Conservation (phyloP, 2,888 invertebrate species). For the Exephanes ischioxanthus region DNA sequence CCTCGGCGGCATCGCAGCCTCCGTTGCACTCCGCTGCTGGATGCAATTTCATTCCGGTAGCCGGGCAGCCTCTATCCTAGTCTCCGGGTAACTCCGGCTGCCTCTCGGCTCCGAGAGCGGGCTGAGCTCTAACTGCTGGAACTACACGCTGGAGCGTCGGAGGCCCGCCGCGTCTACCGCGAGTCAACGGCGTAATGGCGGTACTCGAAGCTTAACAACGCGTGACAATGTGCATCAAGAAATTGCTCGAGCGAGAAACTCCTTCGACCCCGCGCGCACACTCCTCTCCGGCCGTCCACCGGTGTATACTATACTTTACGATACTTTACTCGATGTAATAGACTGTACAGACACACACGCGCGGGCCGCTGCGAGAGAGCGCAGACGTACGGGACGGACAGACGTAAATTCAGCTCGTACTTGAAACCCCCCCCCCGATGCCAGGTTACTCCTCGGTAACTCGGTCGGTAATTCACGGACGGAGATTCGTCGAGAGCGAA, state of each 20-base stretch:
- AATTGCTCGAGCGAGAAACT: conserved; percentile 79
- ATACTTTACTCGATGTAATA: conserved; percentile 60
- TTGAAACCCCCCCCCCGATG: conserved; percentile 11
- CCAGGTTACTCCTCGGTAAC: conserved; percentile 19
- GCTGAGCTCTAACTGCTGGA: conserved; percentile 9
- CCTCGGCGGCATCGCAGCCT: not conserved
- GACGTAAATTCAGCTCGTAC: not conserved
- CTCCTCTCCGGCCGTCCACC: conserved; percentile 51
- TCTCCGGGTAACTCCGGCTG: not conserved
- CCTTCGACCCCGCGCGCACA: conserved; percentile 64
- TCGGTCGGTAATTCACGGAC: conserved; percentile 7
- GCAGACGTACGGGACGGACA: not conserved
- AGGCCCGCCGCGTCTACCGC: conserved; percentile 28
- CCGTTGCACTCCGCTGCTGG: conserved; percentile 13
- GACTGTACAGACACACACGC: conserved; percentile 2
- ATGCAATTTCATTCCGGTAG: conserved; percentile 12
- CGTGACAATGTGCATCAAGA: conserved; percentile 83
- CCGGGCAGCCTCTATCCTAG: not conserved
- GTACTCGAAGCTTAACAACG: conserved; percentile 83
- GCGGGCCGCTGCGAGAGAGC: conserved; percentile 5
- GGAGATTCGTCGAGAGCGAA: conserved; percentile 38
- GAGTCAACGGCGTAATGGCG: conserved; percentile 77
- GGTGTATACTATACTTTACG: conserved; percentile 54
- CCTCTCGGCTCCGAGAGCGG: not conserved
- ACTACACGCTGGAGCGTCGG: not conserved